Percentiles rank a stretch among this genome's conserved stretches.
Conservation (phyloP, 2,797 vertebrate genomes). For the Craterocephalus amniculus region DNA sequence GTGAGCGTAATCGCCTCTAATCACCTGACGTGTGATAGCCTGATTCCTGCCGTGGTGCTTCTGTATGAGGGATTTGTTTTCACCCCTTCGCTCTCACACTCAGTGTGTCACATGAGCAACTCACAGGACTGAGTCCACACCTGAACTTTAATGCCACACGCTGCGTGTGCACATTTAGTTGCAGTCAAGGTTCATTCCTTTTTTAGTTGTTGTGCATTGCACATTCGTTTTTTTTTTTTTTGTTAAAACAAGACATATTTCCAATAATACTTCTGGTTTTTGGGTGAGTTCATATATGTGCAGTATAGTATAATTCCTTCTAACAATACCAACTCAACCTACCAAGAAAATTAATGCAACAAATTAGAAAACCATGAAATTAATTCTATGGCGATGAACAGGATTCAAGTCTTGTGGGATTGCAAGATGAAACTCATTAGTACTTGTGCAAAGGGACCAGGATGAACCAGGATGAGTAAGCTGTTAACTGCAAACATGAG, state of each 20-base stretch:
- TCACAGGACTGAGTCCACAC: constrained; percentile 6
- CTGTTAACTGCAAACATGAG: constrained; percentile 4
- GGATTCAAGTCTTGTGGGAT: background rate
- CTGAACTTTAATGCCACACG: constrained; percentile 48
- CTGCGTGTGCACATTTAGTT: constrained; percentile 53
- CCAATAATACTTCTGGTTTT: background rate
- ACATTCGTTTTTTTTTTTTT: background rate
- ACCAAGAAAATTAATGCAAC: background rate
- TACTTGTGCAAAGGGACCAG: background rate
- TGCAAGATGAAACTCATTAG: background rate
- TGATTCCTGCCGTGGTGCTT: constrained; percentile 60
- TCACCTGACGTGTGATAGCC: constrained; percentile 79
- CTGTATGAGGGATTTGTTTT: constrained; percentile 67
- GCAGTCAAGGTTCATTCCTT: background rate
- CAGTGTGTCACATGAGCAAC: constrained; percentile 44
- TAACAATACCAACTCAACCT: background rate
- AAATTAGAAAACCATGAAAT: background rate
- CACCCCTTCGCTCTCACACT: constrained; percentile 50
- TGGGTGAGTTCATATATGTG: background rate
- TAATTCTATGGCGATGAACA: background rate
- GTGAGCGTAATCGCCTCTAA: constrained; percentile 79
- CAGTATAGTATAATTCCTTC: background rate
- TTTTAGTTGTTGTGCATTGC: background rate
- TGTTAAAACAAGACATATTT: background rate
- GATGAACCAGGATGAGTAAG: constrained; percentile 13